Evolutionary conservation across 2,113 vertebrate species (phyloP), one percentile per base, ranked within the genome.

Genomic region (Asarcornis scutulata): DNA sequence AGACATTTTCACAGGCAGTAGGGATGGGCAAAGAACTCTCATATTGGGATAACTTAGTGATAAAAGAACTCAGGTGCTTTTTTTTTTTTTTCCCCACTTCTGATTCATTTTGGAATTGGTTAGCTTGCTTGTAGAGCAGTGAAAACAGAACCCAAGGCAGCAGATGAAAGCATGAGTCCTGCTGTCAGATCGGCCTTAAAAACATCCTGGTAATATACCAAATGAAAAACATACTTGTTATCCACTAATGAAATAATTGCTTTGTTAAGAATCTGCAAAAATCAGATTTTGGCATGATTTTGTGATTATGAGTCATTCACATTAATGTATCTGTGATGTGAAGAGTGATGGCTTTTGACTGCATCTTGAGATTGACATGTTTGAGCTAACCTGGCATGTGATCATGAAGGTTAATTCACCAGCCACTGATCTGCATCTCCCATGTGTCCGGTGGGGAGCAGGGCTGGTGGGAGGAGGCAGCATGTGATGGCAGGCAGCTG

Each of bases 201-300:
- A 93, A 91, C 75, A 89, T 77, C 46, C 21, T 84, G 60, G 21
- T 56, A 84, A 76, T 55, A 76, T 55, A 89, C 93, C 58, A 79
- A 83, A 75, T 64, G 21, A 91, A 86, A 97, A 96, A 66, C 81
- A n/a, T 10, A 38, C 46, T 82, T n/a, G 79, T 91, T 96, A 91
- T 55, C 44, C 80, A 64, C 58, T 96, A 94, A 95, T 91, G 62
- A 96, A 97, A 85, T 93, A 96, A 97, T 94, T 93, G 40, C 74
- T 87, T 68, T 84, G 63, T 93, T 95, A 86, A 66, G 55, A 92
- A 93, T 81, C 48, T 95, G 80, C 60, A 92, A 66, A 93, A 91
- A 81, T 58, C 29, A 86, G 68, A 83, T 95, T 75, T 89, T 85
- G 94, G 82, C 77, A 50, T 55, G 27, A 50, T 90, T 93, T 96